These are phyloP conservation scores for Myotis vivesi DNA, from an alignment of 2,797 vertebrate genomes.

Conservation along the genomic window DNA sequence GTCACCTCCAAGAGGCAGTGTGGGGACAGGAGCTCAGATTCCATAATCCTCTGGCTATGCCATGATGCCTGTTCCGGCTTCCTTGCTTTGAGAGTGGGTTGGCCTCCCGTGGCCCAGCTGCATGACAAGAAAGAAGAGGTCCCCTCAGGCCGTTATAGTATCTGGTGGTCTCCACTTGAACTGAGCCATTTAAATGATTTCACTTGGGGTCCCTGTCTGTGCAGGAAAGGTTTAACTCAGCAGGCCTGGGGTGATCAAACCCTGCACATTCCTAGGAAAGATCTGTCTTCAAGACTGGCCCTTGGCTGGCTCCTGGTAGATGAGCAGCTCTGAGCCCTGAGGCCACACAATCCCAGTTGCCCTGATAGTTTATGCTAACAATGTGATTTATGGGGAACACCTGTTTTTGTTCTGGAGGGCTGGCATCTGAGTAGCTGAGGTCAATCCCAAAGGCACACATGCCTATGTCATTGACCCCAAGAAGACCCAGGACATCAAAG, in stretches of 20 bases:
- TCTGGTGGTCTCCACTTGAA: background rate
- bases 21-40: background rate
- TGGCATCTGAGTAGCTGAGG: background rate
- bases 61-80: background rate
- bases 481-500: background rate
- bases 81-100: background rate
- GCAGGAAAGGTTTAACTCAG: background rate
- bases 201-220: background rate
- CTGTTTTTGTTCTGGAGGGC: background rate
- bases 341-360: background rate
- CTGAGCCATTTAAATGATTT: background rate
- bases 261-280: background rate
- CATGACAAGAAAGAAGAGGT: background rate
- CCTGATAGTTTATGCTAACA: background rate
- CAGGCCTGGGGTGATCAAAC: background rate
- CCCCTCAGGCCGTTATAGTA: no score
- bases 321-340: background rate
- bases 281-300: background rate
- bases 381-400: background rate
- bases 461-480: background rate
- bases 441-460: background rate
- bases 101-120: background rate
- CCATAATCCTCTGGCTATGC: background rate
- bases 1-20: background rate
- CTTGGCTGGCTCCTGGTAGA: background rate